phyloP scores from a whole-genome alignment of 2,113 vertebrate species.

The Gavia stellata region DNA sequence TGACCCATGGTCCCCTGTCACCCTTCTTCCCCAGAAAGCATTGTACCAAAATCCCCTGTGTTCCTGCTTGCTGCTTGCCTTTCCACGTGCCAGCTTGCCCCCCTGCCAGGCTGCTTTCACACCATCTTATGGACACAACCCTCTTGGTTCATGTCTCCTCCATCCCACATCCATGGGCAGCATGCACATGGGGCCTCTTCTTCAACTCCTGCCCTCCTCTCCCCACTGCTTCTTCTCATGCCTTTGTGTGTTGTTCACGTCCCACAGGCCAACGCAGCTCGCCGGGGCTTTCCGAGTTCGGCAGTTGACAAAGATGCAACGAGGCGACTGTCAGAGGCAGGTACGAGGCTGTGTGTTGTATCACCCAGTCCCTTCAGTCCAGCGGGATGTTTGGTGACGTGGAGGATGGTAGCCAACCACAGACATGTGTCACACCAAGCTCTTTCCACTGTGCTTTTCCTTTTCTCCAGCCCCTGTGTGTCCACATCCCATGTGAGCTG shows the following conservation, averaged over 20 bases:
- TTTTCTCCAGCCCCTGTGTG: not conserved
- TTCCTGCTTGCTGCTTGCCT: not conserved
- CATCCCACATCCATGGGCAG: too few relatives aligned
- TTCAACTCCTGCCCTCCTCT: not conserved
- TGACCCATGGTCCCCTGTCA: not conserved
- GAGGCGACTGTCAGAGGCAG: not conserved
- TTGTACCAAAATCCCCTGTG: too few relatives aligned
- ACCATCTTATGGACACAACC: not conserved
- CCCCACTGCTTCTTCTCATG: not conserved
- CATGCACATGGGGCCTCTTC: too few relatives aligned
- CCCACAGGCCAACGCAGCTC: not conserved
- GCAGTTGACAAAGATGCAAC: not conserved
- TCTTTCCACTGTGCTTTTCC: not conserved
- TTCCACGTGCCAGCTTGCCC: not conserved
- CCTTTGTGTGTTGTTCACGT: rapidly evolving
- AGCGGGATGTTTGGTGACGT: not conserved
- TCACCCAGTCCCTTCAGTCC: not conserved
- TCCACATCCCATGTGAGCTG: not conserved
- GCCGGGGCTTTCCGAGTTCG: not conserved
- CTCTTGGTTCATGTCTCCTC: not conserved
- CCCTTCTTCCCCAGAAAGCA: not conserved
- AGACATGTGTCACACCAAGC: not conserved
- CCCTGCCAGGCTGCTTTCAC: rapidly evolving
- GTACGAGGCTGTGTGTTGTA: rapidly evolving
- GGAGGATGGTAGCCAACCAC: not conserved